Conservation (phyloP, 2,888 invertebrate genomes). For the Temnothorax rugatulus region DNA sequence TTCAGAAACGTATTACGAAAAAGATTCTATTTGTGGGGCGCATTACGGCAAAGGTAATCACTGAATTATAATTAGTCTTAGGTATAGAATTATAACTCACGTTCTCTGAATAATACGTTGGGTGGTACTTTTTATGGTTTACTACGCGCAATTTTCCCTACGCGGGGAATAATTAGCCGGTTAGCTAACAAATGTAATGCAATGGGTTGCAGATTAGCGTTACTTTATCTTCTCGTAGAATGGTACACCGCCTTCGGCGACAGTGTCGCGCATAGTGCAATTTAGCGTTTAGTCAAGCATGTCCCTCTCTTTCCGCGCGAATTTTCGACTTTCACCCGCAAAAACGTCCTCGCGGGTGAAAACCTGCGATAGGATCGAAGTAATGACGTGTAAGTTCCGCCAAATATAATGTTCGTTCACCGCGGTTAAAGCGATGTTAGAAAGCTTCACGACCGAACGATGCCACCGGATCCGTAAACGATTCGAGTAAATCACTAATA, state of each 20-base stretch:
- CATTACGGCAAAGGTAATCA: slow-evolving; percentile 4
- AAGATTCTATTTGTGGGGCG: background rate
- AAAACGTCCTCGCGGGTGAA: slow-evolving; percentile 56
- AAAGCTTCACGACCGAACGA: slow-evolving; percentile 53
- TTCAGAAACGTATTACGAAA: background rate
- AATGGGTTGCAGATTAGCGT: slow-evolving; percentile 29
- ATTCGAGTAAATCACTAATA: slow-evolving; percentile 28
- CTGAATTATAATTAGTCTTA: slow-evolving; percentile 13
- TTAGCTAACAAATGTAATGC: slow-evolving; percentile 47
- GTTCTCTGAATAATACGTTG: background rate
- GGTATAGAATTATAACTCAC: slow-evolving; percentile 18
- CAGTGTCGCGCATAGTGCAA: slow-evolving; percentile 32
- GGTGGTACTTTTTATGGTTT: background rate
- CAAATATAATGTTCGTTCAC: slow-evolving; percentile 14
- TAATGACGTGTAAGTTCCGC: slow-evolving; percentile 52
- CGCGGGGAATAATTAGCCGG: slow-evolving; percentile 32
- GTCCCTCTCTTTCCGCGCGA: slow-evolving; percentile 4
- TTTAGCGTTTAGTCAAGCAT: slow-evolving; percentile 43
- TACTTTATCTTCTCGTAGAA: slow-evolving; percentile 34
- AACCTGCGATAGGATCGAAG: slow-evolving; percentile 52
- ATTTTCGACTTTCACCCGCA: slow-evolving; percentile 67
- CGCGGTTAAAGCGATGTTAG: slow-evolving; percentile 40
- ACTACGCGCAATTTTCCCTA: slow-evolving; percentile 5
- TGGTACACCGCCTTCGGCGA: slow-evolving; percentile 31
- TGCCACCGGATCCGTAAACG: slow-evolving; percentile 31